Percentiles rank a stretch among this genome's conserved stretches.
phyloP scores from a whole-genome alignment of 2,797 vertebrate genomes.

The Myioborus melanocephalus region DNA sequence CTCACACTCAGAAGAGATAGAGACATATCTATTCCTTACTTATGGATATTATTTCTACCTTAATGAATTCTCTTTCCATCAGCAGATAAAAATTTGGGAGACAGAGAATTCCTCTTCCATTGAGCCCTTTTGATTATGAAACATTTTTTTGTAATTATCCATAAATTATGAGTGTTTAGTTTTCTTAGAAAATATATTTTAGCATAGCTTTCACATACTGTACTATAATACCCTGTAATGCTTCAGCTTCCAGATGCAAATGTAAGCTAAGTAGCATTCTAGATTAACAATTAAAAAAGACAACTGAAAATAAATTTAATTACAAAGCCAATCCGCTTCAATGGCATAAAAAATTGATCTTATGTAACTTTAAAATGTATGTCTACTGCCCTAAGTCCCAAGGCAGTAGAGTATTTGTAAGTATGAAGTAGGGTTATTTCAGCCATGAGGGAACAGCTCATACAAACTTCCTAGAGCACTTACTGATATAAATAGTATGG shows the following conservation, averaged over 20 bases:
- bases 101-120: not conserved
- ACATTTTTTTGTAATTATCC: not conserved
- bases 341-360: constrained; percentile 51
- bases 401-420: not conserved
- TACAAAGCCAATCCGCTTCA: constrained; percentile 49
- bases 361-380: constrained; percentile 49
- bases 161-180: not conserved
- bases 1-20: not conserved
- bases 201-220: not conserved
- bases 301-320: constrained; percentile 51
- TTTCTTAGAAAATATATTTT: not conserved
- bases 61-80: constrained; percentile 7
- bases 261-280: not conserved
- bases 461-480: constrained; percentile 1
- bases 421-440: not conserved
- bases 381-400: constrained; percentile 12
- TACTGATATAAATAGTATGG: constrained; percentile 25
- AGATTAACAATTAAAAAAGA: not conserved
- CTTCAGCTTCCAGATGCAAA: not conserved
- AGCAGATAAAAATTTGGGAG: not conserved
- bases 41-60: not conserved
- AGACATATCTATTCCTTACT: constrained; percentile 16
- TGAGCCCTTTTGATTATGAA: not conserved
- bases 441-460: not conserved
- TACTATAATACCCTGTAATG: not conserved